A percentile compares a stretch with the other conserved stretches of the same genome.
These are phyloP conservation scores for Harpagoxenus sublaevis DNA, from an alignment of 2,888 invertebrate genomes.

Conservation along the genomic window DNA sequence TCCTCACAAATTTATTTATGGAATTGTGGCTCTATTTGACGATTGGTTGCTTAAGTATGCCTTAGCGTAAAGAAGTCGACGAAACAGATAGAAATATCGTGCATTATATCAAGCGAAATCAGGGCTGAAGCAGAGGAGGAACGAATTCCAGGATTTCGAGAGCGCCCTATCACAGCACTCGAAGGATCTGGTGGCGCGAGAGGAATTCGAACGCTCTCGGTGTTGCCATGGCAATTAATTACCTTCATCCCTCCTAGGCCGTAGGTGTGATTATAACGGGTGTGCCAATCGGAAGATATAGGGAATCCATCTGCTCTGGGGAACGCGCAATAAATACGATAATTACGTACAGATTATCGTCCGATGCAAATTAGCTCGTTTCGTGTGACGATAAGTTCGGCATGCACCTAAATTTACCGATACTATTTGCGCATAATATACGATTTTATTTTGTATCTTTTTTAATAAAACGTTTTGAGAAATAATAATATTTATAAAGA, in stretches of 20 bases:
- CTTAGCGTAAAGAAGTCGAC: neutral
- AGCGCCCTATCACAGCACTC: constrained; percentile 23
- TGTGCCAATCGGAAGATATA: constrained; percentile 79
- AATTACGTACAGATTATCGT: constrained; percentile 66
- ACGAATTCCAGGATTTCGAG: constrained; percentile 19
- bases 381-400: constrained; percentile 10
- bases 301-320: constrained; percentile 66
- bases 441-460: neutral
- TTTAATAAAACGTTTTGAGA: neutral
- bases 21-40: neutral
- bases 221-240: constrained; percentile 86
- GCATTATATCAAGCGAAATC: neutral
- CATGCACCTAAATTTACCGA: constrained; percentile 22
- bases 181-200: constrained; percentile 61
- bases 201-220: constrained; percentile 84
- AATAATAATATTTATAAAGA: neutral
- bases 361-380: constrained; percentile 62
- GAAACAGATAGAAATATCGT: neutral
- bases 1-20: neutral
- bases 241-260: constrained; percentile 84
- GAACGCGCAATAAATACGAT: constrained; percentile 66
- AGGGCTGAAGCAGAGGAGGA: neutral
- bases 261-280: constrained; percentile 83
- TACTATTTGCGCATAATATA: neutral
- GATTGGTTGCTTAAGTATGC: neutral